These are phyloP conservation scores for Chrysolina haemoptera DNA, from an alignment of 2,888 invertebrate genomes.

Conservation along the genomic window DNA sequence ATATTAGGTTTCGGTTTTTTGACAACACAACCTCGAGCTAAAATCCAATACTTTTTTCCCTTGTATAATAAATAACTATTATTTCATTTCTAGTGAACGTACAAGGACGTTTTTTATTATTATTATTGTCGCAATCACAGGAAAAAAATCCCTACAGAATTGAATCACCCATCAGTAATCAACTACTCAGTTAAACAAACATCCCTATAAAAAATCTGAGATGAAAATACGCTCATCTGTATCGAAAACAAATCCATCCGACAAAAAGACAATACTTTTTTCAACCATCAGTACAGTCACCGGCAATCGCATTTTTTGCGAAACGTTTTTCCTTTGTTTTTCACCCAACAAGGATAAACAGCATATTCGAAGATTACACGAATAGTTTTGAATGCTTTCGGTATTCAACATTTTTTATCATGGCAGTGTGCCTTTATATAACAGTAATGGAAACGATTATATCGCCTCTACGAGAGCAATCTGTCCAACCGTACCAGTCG, in stretches of 20 bases:
- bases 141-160: too few relatives aligned
- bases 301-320: slow-evolving; percentile 5
- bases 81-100: too few relatives aligned
- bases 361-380: slow-evolving; percentile 19
- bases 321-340: neutral
- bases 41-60: too few relatives aligned
- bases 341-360: slow-evolving; percentile 17
- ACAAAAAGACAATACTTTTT: slow-evolving; percentile 8
- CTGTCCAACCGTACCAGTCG: slow-evolving; percentile 53
- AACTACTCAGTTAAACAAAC: too few relatives aligned
- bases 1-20: too few relatives aligned
- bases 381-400: slow-evolving; percentile 21
- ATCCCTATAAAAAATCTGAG: too few relatives aligned
- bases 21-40: too few relatives aligned
- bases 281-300: neutral
- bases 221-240: too few relatives aligned
- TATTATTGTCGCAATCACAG: too few relatives aligned
- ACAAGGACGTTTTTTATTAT: too few relatives aligned
- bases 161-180: too few relatives aligned
- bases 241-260: neutral
- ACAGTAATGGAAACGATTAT: slow-evolving; percentile 26
- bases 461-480: slow-evolving; percentile 37
- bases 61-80: too few relatives aligned
- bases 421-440: slow-evolving; percentile 28
- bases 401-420: slow-evolving; percentile 13